These are phyloP conservation scores for Serrognathus titanus DNA, from an alignment of 2,888 invertebrate genomes.

Conservation along the genomic window DNA sequence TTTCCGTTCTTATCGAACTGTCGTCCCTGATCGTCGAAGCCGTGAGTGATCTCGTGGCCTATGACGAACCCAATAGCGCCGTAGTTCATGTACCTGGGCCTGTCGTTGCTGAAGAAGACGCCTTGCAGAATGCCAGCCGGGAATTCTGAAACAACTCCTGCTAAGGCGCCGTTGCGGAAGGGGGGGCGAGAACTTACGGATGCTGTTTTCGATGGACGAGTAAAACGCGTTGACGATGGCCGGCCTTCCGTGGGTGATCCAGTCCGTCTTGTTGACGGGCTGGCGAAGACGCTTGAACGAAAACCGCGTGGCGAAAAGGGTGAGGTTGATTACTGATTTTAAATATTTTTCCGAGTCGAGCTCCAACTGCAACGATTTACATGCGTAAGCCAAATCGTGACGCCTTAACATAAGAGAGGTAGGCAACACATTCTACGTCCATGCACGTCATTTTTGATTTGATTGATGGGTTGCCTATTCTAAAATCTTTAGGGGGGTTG, in stretches of 20 bases:
- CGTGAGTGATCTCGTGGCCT: conserved; percentile 90
- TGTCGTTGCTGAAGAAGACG: conserved; percentile 82
- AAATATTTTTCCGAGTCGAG: conserved; percentile 68
- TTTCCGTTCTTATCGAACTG: conserved; percentile 92
- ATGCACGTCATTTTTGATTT: no score
- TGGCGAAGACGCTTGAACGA: conserved; percentile 73
- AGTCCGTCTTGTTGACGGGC: conserved; percentile 81
- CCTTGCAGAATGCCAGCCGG: conserved; percentile 93
- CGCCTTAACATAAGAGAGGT: no score
- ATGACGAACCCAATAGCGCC: conserved; percentile 90
- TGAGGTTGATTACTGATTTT: conserved; percentile 72
- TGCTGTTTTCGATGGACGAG: conserved; percentile 81
- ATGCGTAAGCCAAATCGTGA: no score
- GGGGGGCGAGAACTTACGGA: conserved; percentile 61
- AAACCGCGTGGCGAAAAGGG: conserved; percentile 76
- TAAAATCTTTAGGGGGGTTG: no score
- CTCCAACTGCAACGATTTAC: conserved; percentile 56
- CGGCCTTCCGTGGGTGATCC: conserved; percentile 80
- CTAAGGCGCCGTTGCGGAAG: neutral
- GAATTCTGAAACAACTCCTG: conserved; percentile 64
- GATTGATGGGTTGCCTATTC: no score
- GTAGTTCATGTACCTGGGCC: conserved; percentile 89
- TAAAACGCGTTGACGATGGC: conserved; percentile 86
- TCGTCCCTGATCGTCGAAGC: conserved; percentile 85
- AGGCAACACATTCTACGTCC: no score